phyloP scores from a whole-genome alignment of 2,797 vertebrate species.

The Atherinosoma microstoma region DNA sequence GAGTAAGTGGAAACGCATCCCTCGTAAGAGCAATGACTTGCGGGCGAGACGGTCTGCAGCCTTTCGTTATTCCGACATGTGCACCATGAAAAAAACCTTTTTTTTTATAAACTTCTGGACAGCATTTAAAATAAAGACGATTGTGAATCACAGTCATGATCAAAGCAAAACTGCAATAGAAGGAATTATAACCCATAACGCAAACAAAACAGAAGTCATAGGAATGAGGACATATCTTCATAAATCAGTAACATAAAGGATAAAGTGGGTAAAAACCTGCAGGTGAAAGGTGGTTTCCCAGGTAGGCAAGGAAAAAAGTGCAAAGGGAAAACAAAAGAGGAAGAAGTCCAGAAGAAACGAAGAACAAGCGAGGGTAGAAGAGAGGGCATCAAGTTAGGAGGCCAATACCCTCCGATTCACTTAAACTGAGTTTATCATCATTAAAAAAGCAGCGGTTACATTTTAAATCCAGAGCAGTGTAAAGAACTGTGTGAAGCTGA shows the following conservation, averaged over 20 bases:
- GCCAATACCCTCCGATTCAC: slow-evolving; percentile 7
- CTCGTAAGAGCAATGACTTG: slow-evolving; percentile 1
- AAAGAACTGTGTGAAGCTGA: neutral
- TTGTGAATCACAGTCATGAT: neutral
- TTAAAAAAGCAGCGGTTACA: neutral
- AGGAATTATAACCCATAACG: neutral
- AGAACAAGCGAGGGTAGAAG: neutral
- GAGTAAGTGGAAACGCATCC: slow-evolving; percentile 20
- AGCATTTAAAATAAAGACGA: neutral
- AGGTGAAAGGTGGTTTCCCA: neutral
- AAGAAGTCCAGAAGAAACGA: slow-evolving; percentile 1
- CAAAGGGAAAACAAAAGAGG: slow-evolving; percentile 6
- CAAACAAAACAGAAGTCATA: neutral
- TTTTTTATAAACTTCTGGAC: neutral
- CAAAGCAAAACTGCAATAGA: neutral
- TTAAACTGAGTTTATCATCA: neutral
- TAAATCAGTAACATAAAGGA: neutral
- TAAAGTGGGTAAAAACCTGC: slow-evolving; percentile 1
- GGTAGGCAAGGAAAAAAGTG: neutral
- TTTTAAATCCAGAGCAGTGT: neutral
- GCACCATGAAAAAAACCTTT: slow-evolving; percentile 6
- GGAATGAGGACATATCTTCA: neutral
- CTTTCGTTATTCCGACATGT: slow-evolving; percentile 1
- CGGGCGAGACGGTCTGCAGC: neutral
- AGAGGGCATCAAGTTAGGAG: neutral